Evolutionary conservation across 2,888 invertebrate genomes (phyloP).

Genomic region (Linnaemya tessellans): DNA sequence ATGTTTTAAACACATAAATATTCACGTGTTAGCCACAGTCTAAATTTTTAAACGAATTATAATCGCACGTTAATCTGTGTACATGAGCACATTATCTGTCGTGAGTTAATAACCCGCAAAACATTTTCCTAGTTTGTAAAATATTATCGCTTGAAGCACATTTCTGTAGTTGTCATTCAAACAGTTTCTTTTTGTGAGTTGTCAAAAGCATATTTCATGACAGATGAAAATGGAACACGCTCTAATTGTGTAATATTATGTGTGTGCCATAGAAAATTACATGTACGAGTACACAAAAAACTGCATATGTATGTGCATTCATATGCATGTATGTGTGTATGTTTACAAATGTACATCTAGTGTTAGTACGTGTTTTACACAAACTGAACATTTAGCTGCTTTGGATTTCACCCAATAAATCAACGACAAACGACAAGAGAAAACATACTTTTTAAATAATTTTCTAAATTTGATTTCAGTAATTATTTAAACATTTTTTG

Average conservation of each 20-base stretch:
- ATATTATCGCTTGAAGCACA: not conserved
- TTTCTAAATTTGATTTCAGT: not conserved
- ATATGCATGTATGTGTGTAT: too few species aligned
- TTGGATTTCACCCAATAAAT: not conserved
- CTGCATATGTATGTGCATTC: not conserved
- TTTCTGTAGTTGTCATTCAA: slow-evolving; percentile 12
- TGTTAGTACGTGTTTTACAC: not conserved
- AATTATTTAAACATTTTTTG: not conserved
- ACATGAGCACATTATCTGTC: not conserved
- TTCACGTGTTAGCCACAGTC: not conserved
- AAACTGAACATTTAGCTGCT: not conserved
- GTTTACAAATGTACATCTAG: too few species aligned
- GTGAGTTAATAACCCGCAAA: not conserved
- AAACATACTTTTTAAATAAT: not conserved
- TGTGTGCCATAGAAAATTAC: not conserved
- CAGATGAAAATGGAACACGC: slow-evolving; percentile 20
- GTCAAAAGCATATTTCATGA: slow-evolving; percentile 11
- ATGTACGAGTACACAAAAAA: not conserved
- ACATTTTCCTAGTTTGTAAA: not conserved
- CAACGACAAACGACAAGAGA: not conserved
- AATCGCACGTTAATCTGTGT: not conserved
- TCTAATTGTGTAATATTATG: slow-evolving; percentile 29
- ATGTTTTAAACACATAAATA: not conserved
- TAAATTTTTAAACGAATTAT: not conserved
- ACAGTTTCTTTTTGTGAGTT: not conserved